Evolutionary conservation across 2,797 vertebrate species (phyloP), one percentile per base, ranked within the genome.

Genomic region (Hybognathus amarus): DNA sequence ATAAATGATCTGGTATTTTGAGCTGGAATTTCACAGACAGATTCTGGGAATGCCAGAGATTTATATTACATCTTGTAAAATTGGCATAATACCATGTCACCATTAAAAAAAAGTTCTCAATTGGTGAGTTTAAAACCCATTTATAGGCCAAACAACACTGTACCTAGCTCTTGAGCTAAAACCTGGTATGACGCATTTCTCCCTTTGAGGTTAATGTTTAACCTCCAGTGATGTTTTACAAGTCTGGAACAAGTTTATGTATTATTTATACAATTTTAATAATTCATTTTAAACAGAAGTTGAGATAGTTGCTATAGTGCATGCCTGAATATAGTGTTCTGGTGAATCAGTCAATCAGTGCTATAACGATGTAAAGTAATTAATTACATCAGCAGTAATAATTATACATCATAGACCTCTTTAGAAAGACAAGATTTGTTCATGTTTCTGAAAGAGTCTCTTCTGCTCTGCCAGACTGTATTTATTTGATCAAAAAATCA

Each of bases 111-210:
- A 2, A 52, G 20, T 17, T 20, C 18, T 18, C 50, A 52, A 8
- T 20, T 20, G 50, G 50, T 52, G 50, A 52, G 22, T 59, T 59
- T 59, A 24, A 59, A 59, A n/a, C 22, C 69, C 20, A 54, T 80
- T 63, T 45, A 68, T 54, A 54, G 33, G 38, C 45, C 36, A 59
- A 78, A 71, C 71, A 70, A 70, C 54, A 82, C 66, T 69, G 27
- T 54, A 7, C 33, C 17, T 7, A 30, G 30, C 30, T 30, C 30
- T 30, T 30, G 30, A 30, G 30, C 30, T 30, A 2, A 30, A 30
- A 30, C 30, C 30, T 30, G 30, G 30, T 30, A 30, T 2, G 1
- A 30, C 30, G 30, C 30, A 30, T 30, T 2, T 30, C 30, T 30
- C 30, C 30, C 30, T 30, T 30, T 30, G 30, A 30, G 30, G 1